Evolutionary conservation across 2,797 vertebrate species (phyloP).

Genomic region (Potorous gilbertii): DNA sequence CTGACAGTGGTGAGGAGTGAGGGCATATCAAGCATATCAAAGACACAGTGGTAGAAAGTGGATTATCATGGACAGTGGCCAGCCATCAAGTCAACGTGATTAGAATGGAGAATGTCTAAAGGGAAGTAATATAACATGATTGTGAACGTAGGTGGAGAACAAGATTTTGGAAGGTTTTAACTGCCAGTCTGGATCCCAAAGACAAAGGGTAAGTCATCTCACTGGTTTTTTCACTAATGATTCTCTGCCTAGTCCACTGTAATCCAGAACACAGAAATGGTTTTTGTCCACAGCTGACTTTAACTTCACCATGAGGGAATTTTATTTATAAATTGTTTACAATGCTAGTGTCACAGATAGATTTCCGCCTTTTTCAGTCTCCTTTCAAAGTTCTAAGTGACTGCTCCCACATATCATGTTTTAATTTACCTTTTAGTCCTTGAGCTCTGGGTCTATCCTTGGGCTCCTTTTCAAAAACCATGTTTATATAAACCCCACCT

Average conservation of each 20-base stretch:
- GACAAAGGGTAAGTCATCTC: background rate
- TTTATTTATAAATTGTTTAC: background rate
- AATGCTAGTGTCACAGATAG: background rate
- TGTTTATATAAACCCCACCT: background rate
- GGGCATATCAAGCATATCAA: background rate
- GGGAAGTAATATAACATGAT: background rate
- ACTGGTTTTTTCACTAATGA: background rate
- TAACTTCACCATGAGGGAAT: background rate
- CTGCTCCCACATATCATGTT: background rate
- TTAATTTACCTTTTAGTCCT: background rate
- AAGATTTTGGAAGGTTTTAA: background rate
- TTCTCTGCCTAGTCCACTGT: background rate
- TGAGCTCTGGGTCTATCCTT: background rate
- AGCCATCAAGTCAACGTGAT: background rate
- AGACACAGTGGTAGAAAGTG: background rate
- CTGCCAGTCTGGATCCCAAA: background rate
- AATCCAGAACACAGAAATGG: background rate
- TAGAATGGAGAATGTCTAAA: background rate
- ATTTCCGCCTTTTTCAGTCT: background rate
- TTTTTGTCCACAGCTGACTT: background rate
- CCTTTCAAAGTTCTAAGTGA: background rate
- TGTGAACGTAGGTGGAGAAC: background rate
- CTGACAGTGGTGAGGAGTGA: background rate
- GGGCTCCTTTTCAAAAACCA: background rate
- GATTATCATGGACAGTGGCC: background rate